Evolutionary conservation across 2,113 vertebrate species (phyloP).

Genomic region (Lycaon pictus): DNA sequence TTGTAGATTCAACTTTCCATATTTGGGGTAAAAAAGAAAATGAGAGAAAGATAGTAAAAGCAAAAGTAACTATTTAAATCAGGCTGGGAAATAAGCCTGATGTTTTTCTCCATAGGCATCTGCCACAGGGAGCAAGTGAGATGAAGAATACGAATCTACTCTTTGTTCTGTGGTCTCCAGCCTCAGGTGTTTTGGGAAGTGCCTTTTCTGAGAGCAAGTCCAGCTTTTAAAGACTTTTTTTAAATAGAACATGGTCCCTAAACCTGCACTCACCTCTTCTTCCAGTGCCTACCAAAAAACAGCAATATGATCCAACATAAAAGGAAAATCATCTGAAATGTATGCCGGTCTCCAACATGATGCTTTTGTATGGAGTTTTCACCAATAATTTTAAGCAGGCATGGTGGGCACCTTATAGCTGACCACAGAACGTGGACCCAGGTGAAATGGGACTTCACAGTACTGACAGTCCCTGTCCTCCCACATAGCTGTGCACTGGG

Average conservation of each 20-base stretch:
- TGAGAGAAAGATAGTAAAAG: not conserved
- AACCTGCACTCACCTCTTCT: not conserved
- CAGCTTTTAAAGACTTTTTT: not conserved
- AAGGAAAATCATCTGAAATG: not conserved
- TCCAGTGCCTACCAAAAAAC: not conserved
- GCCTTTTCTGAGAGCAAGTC: not conserved
- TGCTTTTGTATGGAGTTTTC: not conserved
- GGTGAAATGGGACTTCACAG: accelerated
- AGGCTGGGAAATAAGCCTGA: not conserved
- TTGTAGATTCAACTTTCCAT: not conserved
- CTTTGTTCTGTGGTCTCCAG: not conserved
- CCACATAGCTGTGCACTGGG: too few relatives aligned
- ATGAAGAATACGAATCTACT: not conserved
- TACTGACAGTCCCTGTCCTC: not conserved
- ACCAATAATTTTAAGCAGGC: not conserved
- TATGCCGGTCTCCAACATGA: not conserved
- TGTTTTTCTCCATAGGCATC: not conserved
- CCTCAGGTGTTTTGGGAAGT: not conserved
- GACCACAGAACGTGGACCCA: not conserved
- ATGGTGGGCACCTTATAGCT: accelerated
- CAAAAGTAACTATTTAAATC: conserved; percentile 6
- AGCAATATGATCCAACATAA: not conserved
- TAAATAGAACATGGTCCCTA: not conserved
- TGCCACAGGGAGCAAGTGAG: not conserved
- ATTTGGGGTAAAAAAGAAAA: not conserved